Evolutionary conservation across 2,797 vertebrate species (phyloP), one percentile per base, ranked within the genome.

Genomic region (Hydrocynus forskahlii): DNA sequence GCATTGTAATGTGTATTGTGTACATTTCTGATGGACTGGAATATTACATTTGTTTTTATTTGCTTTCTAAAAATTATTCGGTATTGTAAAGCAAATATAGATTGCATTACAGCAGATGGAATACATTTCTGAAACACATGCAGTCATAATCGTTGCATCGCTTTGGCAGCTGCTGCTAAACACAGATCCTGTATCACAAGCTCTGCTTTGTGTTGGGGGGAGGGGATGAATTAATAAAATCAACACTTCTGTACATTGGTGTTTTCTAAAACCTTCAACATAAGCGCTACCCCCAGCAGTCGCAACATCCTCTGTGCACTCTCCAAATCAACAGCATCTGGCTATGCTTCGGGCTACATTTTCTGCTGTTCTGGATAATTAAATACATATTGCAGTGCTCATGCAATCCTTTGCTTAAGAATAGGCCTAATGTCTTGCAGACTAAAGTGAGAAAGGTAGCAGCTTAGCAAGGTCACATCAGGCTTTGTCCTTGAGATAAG

Each of bases 401-500:
- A 50, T 45, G 17, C 50, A 50, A 57, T 35, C 73, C 9, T 66
- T 71, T 78, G 29, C 40, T 90, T 86, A 88, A 86, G 43, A 68
- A 72, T 71, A 63, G 8, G 3, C 3, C 21, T 55, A 48, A n/a
- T 40, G 29, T 74, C 23, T 54, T 77, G 72, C 40, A 45, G 1
- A 25, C n/a, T 45, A 74, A 80, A 69, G 76, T 7, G 35, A 74
- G 64, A 54, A 63, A 62, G n/a, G 23, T 40, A 75, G 67, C 35
- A 16, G 68, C 43, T 13, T 48, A 23, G 55, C 5, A 50, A 45
- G 25, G 70, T 80, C 70, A 78, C 66, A 19, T 59, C 38, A 12
- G 66, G 55, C 60, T 79, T 74, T 68, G 85, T 81, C 81, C 87
- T 84, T 86, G 75, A 85, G 78, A 83, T 80, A 79, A 84, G 70